Evolutionary conservation across 2,888 invertebrate genomes (phyloP), one percentile per base, ranked within the genome.

Genomic region (Acleris cristana): DNA sequence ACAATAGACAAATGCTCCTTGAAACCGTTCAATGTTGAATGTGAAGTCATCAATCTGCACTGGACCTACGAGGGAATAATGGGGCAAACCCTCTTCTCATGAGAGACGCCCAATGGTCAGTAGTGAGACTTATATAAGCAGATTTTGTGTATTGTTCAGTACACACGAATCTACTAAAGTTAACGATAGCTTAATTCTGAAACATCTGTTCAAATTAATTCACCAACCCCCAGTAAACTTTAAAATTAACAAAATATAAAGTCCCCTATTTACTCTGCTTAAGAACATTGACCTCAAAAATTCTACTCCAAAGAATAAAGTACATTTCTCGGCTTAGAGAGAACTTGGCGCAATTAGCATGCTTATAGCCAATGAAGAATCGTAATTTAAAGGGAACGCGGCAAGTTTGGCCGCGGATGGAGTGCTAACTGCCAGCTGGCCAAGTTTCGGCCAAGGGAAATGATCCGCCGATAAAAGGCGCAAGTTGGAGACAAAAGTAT

Each of bases 331-430:
- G 16, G n/a, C 48, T 48, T n/a, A 58, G 48, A 19, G 21, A 8
- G 21, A 61, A 67, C 18, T 67, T 62, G 52, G 61, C 57, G 52
- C 66, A 57, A 67, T 67, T 62, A 67, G 66, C 48, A 67, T 67
- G 62, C 66, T 52, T 62, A 62, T 61, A 52, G 56, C 57, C 62
- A 23, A 58, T 58, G 62, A 58, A 67, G 57, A 60, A 53, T 61
- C 66, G 34, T 53, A 67, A 67, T 67, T 67, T 62, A 53, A 44
- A 49, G 45, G 30, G 64, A 51, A 64, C 40, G 34, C 56, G 57
- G 53, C 62, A 67, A 67, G 62, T 62, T 58, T 34, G 61, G 59
- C 61, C 51, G 40, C 49, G 40, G 61, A 66, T 56, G 55, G 56
- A 58, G 66, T 62, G 66, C 57, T 62, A 67, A 67, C 61, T 61